Percentiles rank a stretch among this genome's conserved stretches.
phyloP scores from a whole-genome alignment of 2,113 vertebrate genomes.

The Nesoenas mayeri region DNA sequence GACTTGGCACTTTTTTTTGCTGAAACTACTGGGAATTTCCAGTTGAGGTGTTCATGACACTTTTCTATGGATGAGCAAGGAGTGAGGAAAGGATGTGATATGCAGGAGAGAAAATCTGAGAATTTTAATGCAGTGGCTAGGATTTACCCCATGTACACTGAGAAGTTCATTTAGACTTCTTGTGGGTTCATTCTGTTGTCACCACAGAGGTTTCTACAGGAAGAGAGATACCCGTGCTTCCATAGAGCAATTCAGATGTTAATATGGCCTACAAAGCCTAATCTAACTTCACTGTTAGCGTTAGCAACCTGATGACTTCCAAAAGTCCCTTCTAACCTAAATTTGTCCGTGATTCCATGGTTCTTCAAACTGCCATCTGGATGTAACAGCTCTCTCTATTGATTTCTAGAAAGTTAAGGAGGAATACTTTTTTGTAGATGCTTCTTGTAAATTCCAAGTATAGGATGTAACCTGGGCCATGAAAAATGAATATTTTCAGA shows the following conservation, averaged over 20 bases:
- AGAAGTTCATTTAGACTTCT: background rate
- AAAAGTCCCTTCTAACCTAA: background rate
- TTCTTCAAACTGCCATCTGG: background rate
- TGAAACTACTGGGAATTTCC: background rate
- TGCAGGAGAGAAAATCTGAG: background rate
- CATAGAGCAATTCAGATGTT: background rate
- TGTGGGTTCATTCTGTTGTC: background rate
- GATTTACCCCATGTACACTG: background rate
- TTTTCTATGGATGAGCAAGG: background rate
- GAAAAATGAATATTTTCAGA: background rate
- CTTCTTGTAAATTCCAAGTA: background rate
- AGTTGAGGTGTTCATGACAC: background rate
- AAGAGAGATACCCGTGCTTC: background rate
- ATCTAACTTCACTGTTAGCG: background rate
- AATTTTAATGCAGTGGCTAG: background rate
- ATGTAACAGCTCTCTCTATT: background rate
- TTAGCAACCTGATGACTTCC: background rate
- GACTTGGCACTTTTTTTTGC: background rate
- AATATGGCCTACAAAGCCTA: background rate
- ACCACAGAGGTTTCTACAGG: background rate
- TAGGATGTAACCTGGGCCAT: background rate
- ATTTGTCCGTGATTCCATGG: background rate
- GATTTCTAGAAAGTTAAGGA: background rate
- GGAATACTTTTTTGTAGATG: background rate
- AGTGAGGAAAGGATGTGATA: background rate